Base-by-base conservation (phyloP, 2,113 vertebrate genomes). In the Genyomyrus donnyi region DNA sequence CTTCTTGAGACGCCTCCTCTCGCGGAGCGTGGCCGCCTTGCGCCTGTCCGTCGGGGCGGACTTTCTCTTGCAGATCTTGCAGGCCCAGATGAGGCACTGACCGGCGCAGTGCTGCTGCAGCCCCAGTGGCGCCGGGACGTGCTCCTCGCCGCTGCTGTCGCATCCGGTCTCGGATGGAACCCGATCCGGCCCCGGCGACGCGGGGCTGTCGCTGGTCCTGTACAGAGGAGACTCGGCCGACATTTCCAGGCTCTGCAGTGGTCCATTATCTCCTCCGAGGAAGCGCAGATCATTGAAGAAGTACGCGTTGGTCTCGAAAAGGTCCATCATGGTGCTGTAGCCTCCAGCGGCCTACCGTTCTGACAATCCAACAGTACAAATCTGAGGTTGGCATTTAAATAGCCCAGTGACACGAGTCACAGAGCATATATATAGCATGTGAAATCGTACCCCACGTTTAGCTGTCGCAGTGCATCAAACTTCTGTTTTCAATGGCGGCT, bases 221-320 rank as follows among this genome's bases (percentile, higher is more conserved):
- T 98, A 99, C 66, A 98, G 93, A 0, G 98, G 98, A 31, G 98
- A 99, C 89, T 97, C 97, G 88, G 96, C 98, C 2, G 97, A 94
- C 94, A 98, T 96, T 93, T 98, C 98, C 96, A 99, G 92, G 77
- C 97, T 96, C 94, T 98, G 97, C 84, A 98, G 93, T 31, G 97
- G 94, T 91, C 97, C 97, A 95, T 97, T 97, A 91, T 99, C 98
- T 2, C 96, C 97, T 1, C 98, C 98, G 93, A 99, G 95, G 88
- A 98, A 99, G 48, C 95, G 95, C 92, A 96, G 90, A 91, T 96
- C 96, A 74, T 93, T 94, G 94, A 99, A 99, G 95, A 99, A 98
- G 96, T 98, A 99, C 95, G 97, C 96, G 92, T 96, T 97, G 93
- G 98, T 97, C 97, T 99, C 98, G 92, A 99, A 99, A 97, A 99